A percentile compares a stretch with the other conserved stretches of the same genome.
These are phyloP conservation scores for Ceyx cyanopectus DNA, from an alignment of 2,113 vertebrate species.

Conservation along the genomic window DNA sequence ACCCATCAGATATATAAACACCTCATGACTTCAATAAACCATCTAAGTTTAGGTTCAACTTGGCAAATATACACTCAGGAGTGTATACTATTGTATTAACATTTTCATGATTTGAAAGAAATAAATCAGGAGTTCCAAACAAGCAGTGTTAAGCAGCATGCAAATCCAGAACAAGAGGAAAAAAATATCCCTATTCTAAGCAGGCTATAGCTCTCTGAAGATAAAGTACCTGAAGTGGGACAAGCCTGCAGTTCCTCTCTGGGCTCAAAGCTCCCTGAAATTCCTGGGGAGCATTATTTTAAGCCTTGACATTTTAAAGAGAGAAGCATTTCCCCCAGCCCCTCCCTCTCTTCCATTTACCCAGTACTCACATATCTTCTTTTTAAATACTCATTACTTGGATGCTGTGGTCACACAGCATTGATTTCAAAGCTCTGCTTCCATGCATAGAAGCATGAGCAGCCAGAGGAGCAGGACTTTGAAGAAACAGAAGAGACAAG, in stretches of 20 bases:
- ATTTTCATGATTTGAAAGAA: background rate
- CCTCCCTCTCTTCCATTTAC: background rate
- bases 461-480: background rate
- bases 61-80: background rate
- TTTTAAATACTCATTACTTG: conserved; percentile 54
- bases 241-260: conserved; percentile 38
- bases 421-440: conserved; percentile 37
- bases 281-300: conserved; percentile 58
- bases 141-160: background rate
- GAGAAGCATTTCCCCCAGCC: background rate
- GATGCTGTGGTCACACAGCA: conserved; percentile 22
- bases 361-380: background rate
- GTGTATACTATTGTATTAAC: background rate
- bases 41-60: background rate
- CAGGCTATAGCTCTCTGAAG: background rate
- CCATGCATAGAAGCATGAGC: background rate
- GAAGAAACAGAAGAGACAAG: background rate
- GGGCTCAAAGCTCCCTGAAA: conserved; percentile 51
- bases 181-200: background rate
- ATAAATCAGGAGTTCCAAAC: background rate
- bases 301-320: conserved; percentile 64
- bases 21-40: background rate
- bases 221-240: conserved; percentile 32
- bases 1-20: background rate
- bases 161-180: background rate